Base-by-base conservation (phyloP, 1,140 invertebrate genomes). In the Grapholita molesta region DNA sequence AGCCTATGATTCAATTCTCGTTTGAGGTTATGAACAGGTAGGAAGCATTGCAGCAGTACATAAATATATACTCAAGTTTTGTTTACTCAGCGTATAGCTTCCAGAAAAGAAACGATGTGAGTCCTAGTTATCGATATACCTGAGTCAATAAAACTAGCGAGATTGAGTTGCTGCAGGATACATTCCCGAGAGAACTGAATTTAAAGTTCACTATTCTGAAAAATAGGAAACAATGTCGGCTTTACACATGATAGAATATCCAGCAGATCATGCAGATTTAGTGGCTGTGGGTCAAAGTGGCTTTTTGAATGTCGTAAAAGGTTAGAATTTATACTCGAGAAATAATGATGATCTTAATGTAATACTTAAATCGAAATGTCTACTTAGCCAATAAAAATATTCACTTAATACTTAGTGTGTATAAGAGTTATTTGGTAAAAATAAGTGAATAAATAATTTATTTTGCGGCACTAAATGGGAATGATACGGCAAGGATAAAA, bases 141-240 rank as follows among this genome's bases (percentile, higher is more conserved):
- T 61, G 55, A 61, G 55, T 61, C 55, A 61, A 61, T 61, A 61
- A 61, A 61, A 61, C 25, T 61, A 61, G 55, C 55, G 55, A 25
- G 55, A 61, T 61, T 61, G 55, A 61, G 55, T 61, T 61, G 55
- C 55, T 28, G 55, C 55, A 61, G 55, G 55, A 61, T 61, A 61
- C 55, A 32, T 61, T 61, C 55, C 30, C 55, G 24, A 28, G 55
- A 25, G 55, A 61, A 32, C 55, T n/a, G 55, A 61, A 61, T 61
- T 61, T 61, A 61, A 61, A 61, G 25, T 61, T 30, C 55, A 61
- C 55, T 32, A 30, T n/a, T 15, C n/a, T 61, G 55, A 61, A 61
- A 61, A 61, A 61, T 61, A 61, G 55, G 18, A 30, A 61, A 61
- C 55, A 61, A 61, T 28, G 24, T 25, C 12, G 23, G 25, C 23